These are phyloP conservation scores for Tenualosa thibaudeaui DNA, from an alignment of 2,797 vertebrate genomes.

Conservation along the genomic window DNA sequence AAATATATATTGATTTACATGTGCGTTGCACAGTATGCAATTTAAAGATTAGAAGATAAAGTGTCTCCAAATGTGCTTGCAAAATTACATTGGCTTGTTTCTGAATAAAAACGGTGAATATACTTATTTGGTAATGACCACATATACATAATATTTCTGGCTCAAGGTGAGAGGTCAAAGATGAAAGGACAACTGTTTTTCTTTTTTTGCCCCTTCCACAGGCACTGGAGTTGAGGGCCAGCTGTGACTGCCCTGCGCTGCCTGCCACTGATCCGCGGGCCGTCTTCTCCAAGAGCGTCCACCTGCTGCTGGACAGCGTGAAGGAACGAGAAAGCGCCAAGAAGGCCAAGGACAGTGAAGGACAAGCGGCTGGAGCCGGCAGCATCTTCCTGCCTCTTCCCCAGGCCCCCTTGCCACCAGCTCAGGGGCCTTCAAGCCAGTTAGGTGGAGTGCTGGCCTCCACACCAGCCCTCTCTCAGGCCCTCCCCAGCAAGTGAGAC, in stretches of 20 bases:
- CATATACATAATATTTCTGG: background rate
- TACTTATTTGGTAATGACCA: background rate
- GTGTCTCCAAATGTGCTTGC: background rate
- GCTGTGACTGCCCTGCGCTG: conserved; percentile 85
- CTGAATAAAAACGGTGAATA: background rate
- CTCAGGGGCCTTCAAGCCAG: conserved; percentile 16
- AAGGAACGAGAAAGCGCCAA: conserved; percentile 44
- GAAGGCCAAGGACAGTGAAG: conserved; percentile 24
- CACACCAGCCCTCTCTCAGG: conserved; percentile 49
- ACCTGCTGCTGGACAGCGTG: conserved; percentile 67
- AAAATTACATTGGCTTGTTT: conserved; percentile 4
- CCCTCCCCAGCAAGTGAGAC: conserved; percentile 35
- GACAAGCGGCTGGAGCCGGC: background rate
- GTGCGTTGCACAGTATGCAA: background rate
- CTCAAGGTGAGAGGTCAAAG: conserved; percentile 8
- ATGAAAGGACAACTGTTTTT: conserved; percentile 21
- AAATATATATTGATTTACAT: background rate
- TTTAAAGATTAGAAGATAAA: background rate
- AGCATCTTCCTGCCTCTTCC: conserved; percentile 25
- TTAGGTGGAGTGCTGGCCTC: conserved; percentile 34
- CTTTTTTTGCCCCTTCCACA: conserved; percentile 56
- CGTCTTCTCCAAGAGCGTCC: conserved; percentile 77
- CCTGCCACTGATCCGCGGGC: conserved; percentile 82
- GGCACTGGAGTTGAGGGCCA: conserved; percentile 88
- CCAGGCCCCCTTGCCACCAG: background rate